Evolutionary conservation across 1,140 invertebrate species (phyloP), one percentile per base, ranked within the genome.

Genomic region (Aphaenogaster ashmeadi): DNA sequence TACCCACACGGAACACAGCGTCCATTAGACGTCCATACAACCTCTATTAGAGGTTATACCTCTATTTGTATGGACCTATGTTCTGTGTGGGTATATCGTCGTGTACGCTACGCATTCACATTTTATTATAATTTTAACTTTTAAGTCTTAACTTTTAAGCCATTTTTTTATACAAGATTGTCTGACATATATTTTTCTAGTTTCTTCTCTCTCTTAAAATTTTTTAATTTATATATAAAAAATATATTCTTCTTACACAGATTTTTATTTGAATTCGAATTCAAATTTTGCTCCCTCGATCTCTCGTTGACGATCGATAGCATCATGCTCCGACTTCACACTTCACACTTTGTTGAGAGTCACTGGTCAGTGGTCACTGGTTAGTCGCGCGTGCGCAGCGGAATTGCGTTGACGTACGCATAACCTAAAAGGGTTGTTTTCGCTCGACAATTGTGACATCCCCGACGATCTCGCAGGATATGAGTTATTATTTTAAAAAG

Each of bases 391-490:
- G 21, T 69, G 78, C 64, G 36, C 60, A 38, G 18, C 7, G 2
- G 9, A 1, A 3, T 50, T 6, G 47, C 11, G 18, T 3, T 41
- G 38, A 52, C 2, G 6, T 3, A 41, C 3, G 50, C 64, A 74
- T 87, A 89, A 89, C 75, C 83, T 86, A 38, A 0, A 0, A 38
- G 13, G 3, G n/a, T 56, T 66, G 21, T 47, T 50, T 89, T 74
- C 18, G 9, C 15, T 75, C 6, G 18, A 54, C 1, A 8, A 62
- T 15, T 69, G 38, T 67, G 18, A 27, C 41, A 7, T 44, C 9
- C 38, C 0, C 1, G 27, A 62, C 8, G 33, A 13, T 56, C 47
- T 72, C 71, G 3, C 18, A 44, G 44, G 52, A 86, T 56, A 78
- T 83, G 77, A 21, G 5, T 44, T 38, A 3, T 60, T 21, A 54